phyloP scores from a whole-genome alignment of 2,113 vertebrate genomes.

The cat (Felis catus) region F.catus_Fca126_mat1.0 CM031413.1:68353001-68353500 shows the following conservation, averaged over 20 bases:
- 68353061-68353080: background rate
- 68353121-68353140: background rate
- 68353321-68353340: background rate
- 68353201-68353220: background rate
- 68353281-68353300: background rate
- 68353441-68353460: too few species aligned
- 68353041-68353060: too few species aligned
- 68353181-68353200: background rate
- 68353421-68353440: background rate
- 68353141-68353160: too few species aligned
- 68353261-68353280: background rate
- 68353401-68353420: too few species aligned
- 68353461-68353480: background rate
- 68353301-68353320: too few species aligned
- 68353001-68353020: too few species aligned
- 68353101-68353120: background rate
- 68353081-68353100: background rate
- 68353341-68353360: background rate
- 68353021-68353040: background rate
- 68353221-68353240: background rate
- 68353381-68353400: too few species aligned
- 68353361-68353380: background rate
- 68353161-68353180: too few species aligned
- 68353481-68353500: rapidly evolving
- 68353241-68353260: background rate